A percentile compares a stretch with the other conserved stretches of the same genome.
Evolutionary conservation across 2,113 vertebrate species (phyloP).

Genomic region (Ranitomeya imitator): DNA sequence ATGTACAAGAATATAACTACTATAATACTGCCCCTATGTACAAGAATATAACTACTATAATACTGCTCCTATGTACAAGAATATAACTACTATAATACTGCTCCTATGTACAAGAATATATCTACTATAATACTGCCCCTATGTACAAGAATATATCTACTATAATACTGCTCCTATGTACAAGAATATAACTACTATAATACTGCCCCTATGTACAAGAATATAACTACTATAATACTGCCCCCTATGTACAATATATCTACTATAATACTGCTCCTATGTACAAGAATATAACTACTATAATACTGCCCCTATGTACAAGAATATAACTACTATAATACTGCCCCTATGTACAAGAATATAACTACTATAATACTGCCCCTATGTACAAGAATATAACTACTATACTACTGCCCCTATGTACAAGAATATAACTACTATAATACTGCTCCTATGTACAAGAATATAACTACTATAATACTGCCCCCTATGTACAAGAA

Average conservation of each 20-base stretch:
- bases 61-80: too few species aligned
- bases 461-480: conserved; percentile 3
- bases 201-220: too few species aligned
- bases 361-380: conserved; percentile 18
- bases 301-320: neutral
- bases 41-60: neutral
- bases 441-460: neutral
- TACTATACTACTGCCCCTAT: neutral
- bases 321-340: conserved; percentile 17
- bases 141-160: neutral
- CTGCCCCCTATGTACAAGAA: neutral
- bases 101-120: neutral
- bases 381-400: conserved; percentile 8
- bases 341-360: conserved; percentile 4
- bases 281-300: too few species aligned
- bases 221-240: neutral
- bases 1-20: neutral
- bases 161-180: neutral
- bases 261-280: too few species aligned
- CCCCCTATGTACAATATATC: neutral
- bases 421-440: conserved; percentile 10
- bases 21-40: neutral
- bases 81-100: neutral
- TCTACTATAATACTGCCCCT: too few species aligned
- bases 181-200: neutral